Evolutionary conservation across 2,888 invertebrate genomes (phyloP).

Genomic region (Morpho deidamia): DNA sequence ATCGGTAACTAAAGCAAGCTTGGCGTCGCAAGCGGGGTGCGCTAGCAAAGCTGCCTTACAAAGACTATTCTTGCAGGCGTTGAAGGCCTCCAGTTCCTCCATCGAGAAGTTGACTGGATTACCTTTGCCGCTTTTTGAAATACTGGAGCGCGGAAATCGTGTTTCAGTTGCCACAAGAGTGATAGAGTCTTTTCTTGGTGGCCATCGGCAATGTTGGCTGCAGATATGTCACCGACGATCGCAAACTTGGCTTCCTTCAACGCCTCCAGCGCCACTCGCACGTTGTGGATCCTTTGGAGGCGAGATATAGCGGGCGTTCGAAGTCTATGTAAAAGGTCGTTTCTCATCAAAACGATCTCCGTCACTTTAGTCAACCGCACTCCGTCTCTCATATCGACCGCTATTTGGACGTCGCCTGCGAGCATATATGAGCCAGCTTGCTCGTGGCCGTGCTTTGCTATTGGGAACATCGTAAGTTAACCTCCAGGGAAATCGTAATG

Average conservation of each 20-base stretch:
- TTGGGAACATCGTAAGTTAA: constrained; percentile 46
- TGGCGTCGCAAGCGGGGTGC: too few species aligned
- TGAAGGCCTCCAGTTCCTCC: too few species aligned
- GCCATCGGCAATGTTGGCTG: constrained; percentile 91
- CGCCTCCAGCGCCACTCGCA: constrained; percentile 85
- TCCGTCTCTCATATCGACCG: constrained; percentile 91
- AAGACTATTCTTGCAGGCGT: too few species aligned
- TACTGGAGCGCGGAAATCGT: constrained; percentile 87
- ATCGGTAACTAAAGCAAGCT: too few species aligned
- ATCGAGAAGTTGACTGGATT: too few species aligned
- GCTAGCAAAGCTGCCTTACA: too few species aligned
- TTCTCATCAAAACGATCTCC: constrained; percentile 86
- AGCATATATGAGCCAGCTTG: too few species aligned
- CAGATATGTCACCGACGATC: constrained; percentile 82
- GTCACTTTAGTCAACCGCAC: constrained; percentile 89
- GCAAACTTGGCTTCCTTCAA: constrained; percentile 78
- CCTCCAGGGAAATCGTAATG: constrained; percentile 48
- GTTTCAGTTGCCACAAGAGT: constrained; percentile 92
- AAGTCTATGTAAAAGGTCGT: constrained; percentile 81
- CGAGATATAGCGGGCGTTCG: constrained; percentile 91
- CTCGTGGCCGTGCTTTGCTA: too few species aligned
- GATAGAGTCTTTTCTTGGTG: constrained; percentile 93
- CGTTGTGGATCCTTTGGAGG: constrained; percentile 92
- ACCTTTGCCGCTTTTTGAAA: constrained; percentile 83
- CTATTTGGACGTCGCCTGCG: too few species aligned